phyloP scores from a whole-genome alignment of 2,797 vertebrate species.

The Intellagama lesueurii region DNA sequence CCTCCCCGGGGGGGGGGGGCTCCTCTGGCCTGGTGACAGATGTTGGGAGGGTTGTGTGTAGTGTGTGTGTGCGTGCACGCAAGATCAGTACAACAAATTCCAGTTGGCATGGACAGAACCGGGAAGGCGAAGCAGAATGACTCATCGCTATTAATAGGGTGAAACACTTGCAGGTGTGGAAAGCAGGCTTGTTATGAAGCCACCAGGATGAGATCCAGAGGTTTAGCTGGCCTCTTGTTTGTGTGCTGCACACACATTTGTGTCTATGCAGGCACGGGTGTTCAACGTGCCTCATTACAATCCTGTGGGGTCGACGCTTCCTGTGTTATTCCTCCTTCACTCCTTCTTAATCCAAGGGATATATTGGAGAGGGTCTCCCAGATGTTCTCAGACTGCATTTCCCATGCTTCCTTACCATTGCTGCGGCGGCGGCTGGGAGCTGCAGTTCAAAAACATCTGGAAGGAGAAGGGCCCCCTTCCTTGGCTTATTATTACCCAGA shows the following conservation, averaged over 20 bases:
- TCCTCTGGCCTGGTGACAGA: not conserved
- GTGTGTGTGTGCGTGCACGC: not conserved
- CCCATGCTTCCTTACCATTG: not conserved
- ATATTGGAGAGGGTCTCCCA: not conserved
- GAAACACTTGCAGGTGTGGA: constrained; percentile 20
- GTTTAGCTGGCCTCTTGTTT: not conserved
- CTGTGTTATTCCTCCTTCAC: too few relatives aligned
- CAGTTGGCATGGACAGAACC: not conserved
- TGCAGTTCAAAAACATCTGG: not conserved
- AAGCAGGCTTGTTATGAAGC: not conserved
- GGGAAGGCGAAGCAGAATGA: not conserved
- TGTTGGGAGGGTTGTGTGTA: not conserved
- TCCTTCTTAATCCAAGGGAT: not conserved
- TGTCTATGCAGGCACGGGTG: not conserved
- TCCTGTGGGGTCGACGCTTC: not conserved
- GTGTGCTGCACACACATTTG: not conserved
- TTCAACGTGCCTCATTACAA: not conserved
- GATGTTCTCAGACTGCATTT: not conserved
- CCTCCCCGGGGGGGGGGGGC: too few relatives aligned
- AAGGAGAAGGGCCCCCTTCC: not conserved
- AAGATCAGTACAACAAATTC: not conserved
- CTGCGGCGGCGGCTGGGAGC: not conserved
- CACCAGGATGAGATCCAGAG: not conserved
- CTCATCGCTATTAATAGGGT: constrained; percentile 26
- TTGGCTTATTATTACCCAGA: too few relatives aligned